Percentiles rank a stretch among this genome's conserved stretches.
Evolutionary conservation across 2,113 vertebrate species (phyloP).

Genomic region (Actenoides lindsayi): DNA sequence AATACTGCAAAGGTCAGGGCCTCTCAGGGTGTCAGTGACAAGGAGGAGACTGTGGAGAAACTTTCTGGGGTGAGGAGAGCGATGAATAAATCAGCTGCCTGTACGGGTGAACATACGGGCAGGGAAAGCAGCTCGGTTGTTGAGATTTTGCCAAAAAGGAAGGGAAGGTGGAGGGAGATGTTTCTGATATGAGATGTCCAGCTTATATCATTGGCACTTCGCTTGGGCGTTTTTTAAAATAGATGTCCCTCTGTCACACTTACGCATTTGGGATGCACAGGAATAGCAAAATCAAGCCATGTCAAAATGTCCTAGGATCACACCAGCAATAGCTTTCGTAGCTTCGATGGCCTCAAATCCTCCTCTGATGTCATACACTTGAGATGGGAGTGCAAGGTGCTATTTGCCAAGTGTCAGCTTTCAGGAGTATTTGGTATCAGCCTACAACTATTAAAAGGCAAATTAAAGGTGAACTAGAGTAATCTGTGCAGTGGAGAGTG

Average conservation of each 20-base stretch:
- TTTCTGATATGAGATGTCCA: conserved; percentile 4
- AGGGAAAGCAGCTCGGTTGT: neutral
- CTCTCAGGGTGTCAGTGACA: conserved; percentile 4
- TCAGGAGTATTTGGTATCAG: conserved; percentile 67
- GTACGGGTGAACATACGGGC: neutral
- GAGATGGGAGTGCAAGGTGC: neutral
- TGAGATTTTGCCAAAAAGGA: conserved; percentile 21
- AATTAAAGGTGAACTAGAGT: conserved; percentile 71
- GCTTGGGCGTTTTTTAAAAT: conserved; percentile 42
- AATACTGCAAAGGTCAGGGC: neutral
- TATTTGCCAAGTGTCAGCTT: conserved; percentile 68
- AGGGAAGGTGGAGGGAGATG: conserved; percentile 16
- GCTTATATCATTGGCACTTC: neutral
- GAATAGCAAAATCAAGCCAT: conserved; percentile 16
- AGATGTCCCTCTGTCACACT: conserved; percentile 15
- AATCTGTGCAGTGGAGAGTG: conserved; percentile 27
- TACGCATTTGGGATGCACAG: neutral
- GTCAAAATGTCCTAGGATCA: conserved; percentile 30
- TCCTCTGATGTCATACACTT: conserved; percentile 41
- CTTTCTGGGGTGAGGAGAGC: neutral
- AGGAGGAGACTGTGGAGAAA: neutral
- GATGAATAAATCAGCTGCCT: neutral
- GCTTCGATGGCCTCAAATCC: conserved; percentile 21
- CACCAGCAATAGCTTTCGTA: neutral
- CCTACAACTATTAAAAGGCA: conserved; percentile 60